These are phyloP conservation scores for Smutsia gigantea DNA, from an alignment of 2,797 vertebrate genomes.

Conservation along the genomic window DNA sequence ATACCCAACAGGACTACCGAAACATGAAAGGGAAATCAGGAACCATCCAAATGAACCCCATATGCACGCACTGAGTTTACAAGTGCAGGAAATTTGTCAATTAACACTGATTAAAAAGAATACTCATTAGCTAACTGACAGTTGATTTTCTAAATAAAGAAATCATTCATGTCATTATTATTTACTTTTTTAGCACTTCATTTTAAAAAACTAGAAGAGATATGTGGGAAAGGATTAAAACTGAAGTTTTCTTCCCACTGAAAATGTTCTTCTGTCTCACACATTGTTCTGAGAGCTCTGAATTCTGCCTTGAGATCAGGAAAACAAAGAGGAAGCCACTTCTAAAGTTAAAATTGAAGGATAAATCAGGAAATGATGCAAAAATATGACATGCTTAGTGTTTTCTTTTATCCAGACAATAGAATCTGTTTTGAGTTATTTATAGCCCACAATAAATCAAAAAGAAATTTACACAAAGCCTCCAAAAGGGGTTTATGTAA, in stretches of 20 bases:
- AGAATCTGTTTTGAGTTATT: conserved; percentile 25
- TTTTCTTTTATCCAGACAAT: conserved; percentile 33
- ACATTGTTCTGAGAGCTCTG: background rate
- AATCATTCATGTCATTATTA: conserved; percentile 61
- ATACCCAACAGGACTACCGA: background rate
- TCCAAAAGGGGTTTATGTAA: background rate
- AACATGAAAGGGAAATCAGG: conserved; percentile 64
- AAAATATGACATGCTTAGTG: conserved; percentile 50
- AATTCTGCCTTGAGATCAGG: background rate
- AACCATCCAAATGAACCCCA: conserved; percentile 12
- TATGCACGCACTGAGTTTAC: conserved; percentile 38
- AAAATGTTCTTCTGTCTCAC: conserved; percentile 8
- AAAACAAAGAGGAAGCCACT: background rate
- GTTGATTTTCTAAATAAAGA: conserved; percentile 75
- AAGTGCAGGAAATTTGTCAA: conserved; percentile 1
- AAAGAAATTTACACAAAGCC: background rate
- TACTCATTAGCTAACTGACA: conserved; percentile 74
- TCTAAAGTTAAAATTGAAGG: background rate
- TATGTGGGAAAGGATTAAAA: background rate
- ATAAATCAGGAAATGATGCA: background rate
- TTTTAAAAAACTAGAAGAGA: conserved; percentile 48
- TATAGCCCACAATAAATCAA: conserved; percentile 28
- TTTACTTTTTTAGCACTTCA: conserved; percentile 57
- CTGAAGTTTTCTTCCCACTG: background rate
- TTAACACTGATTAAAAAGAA: conserved; percentile 76